Base-by-base conservation (phyloP, 1,140 invertebrate genomes). In the Streblospio benedicti region DNA sequence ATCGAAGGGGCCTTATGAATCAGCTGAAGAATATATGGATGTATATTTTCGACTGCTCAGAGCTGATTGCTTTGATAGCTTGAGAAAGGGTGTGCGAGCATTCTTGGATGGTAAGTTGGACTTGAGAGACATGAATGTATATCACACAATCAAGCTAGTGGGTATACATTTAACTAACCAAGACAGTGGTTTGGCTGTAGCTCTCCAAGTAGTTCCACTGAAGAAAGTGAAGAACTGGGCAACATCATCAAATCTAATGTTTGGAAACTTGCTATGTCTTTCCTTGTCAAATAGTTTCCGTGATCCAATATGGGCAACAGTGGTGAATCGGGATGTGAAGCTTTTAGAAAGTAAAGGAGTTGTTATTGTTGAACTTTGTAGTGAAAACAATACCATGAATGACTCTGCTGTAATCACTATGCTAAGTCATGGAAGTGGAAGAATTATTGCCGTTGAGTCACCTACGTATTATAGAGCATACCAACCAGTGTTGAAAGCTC, bases 41-140 rank as follows among this genome's bases (percentile, higher is more conserved):
- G 47, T 30, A 4, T 57, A 57, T 20, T 57, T 57, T 35, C 23
- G 47, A 20, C 32, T 57, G 54, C 54, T 57, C 27, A 31, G 54
- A 12, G 23, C 54, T 4, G 54, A 57, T 28, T 57, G 54, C 20
- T 57, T 57, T 20, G 5, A 14, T 23, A 16, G 18, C 38, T 5
- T 57, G 33, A 38, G 20, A 28, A 27, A 18, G n/a, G 33, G 54
- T 16, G 28, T 32, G 9, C 20, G 41, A 6, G 38, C n/a, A 5
- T 20, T 57, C 4, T 25, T 57, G n/a, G 31, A 20, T 9, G 54
- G 54, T 5, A 57, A 30, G 4, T 32, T 57, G 20, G 47, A 57
- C 20, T 6, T 27, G n/a, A 18, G 54, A 20, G 54, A 57, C 32
- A 57, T 57, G 54, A 57, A 43, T 25, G 54, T 57, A 31, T 57